Evolutionary conservation across 2,797 vertebrate genomes (phyloP).

Genomic region (Sebastes iracundus): DNA sequence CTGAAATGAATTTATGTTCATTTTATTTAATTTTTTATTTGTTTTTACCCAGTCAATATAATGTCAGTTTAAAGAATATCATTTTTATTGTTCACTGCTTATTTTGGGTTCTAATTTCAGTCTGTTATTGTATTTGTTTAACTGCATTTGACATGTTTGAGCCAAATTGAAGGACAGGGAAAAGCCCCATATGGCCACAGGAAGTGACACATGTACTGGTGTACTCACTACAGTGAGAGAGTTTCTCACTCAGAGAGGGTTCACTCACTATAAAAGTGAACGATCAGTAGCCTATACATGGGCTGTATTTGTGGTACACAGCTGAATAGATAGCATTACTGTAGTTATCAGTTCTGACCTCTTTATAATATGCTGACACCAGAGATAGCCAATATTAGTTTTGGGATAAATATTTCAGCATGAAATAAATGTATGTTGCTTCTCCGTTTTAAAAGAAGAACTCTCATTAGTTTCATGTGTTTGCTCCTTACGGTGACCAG

Average conservation of each 20-base stretch:
- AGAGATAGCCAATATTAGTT: not conserved
- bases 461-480: not conserved
- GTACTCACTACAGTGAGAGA: not conserved
- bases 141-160: not conserved
- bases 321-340: not conserved
- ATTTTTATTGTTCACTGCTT: fast-evolving
- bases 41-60: too few relatives aligned
- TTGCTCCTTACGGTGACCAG: not conserved
- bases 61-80: too few relatives aligned
- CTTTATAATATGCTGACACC: not conserved
- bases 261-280: not conserved
- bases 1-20: too few relatives aligned
- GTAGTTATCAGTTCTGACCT: not conserved
- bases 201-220: fast-evolving
- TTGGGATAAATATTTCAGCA: not conserved
- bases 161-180: not conserved
- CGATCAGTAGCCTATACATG: not conserved
- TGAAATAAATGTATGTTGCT: not conserved
- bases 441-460: not conserved
- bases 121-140: not conserved
- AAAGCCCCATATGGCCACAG: not conserved
- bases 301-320: not conserved
- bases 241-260: not conserved
- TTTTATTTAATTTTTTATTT: fast-evolving
- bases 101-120: too few relatives aligned